Percentiles rank a stretch among this genome's conserved stretches.
Evolutionary conservation across 2,888 invertebrate genomes (phyloP).

Genomic region (Scaptomyza flava): DNA sequence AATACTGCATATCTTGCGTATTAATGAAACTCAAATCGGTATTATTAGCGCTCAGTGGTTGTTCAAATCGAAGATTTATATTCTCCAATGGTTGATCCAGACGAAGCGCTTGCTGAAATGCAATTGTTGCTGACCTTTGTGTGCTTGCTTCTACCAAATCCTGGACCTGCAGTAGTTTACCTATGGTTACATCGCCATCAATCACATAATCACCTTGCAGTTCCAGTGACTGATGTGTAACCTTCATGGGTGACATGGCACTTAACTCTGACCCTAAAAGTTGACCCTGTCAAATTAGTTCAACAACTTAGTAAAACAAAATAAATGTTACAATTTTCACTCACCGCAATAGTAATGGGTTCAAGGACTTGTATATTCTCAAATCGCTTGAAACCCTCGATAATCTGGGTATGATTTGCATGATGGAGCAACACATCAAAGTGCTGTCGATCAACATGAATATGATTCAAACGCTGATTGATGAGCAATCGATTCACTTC

Average conservation of each 20-base stretch:
- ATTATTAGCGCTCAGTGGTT: conserved; percentile 77
- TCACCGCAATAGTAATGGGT: conserved; percentile 81
- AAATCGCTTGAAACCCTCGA: conserved; percentile 84
- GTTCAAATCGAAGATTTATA: conserved; percentile 71
- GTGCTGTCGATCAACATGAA: conserved; percentile 83
- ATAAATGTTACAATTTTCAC: too few relatives aligned
- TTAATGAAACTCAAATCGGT: conserved; percentile 84
- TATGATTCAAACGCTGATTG: conserved; percentile 84
- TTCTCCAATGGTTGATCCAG: conserved; percentile 66
- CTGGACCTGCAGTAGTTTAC: conserved; percentile 79
- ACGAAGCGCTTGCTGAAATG: conserved; percentile 66
- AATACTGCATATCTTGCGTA: conserved; percentile 83
- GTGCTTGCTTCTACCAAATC: conserved; percentile 70
- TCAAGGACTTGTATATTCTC: conserved; percentile 84
- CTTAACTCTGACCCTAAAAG: conserved; percentile 84
- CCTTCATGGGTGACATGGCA: conserved; percentile 84
- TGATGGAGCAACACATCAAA: conserved; percentile 85
- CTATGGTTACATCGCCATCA: conserved; percentile 85
- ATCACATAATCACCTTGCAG: conserved; percentile 84
- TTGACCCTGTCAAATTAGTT: conserved; percentile 75
- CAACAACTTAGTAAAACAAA: too few relatives aligned
- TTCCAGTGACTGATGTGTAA: conserved; percentile 83
- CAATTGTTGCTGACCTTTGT: conserved; percentile 53
- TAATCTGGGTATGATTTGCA: conserved; percentile 83
- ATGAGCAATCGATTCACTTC: conserved; percentile 83